A percentile compares a stretch with the other conserved stretches of the same genome.
phyloP scores from a whole-genome alignment of 2,888 invertebrate species.

The Lasius platythorax region DNA sequence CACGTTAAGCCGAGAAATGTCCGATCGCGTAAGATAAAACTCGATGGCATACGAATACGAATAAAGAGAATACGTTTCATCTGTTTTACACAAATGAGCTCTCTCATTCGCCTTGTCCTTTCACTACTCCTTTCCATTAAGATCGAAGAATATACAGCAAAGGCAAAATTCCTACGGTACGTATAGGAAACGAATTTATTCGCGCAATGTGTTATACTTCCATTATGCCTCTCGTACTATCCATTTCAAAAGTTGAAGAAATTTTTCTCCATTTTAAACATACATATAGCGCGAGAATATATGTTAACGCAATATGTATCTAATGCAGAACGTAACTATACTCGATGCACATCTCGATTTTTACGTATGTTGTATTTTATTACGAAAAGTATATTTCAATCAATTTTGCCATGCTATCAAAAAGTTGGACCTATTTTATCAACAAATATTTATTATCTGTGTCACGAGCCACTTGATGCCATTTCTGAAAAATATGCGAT shows the following conservation, averaged over 20 bases:
- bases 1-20: conserved; percentile 54
- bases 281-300: not conserved
- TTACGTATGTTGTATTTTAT: not conserved
- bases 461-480: not conserved
- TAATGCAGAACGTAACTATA: not conserved
- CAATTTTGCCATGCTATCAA: not conserved
- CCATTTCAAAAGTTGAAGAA: conserved; percentile 52
- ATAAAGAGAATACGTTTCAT: conserved; percentile 81
- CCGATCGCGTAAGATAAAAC: conserved; percentile 72
- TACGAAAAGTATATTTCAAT: not conserved
- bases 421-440: not conserved
- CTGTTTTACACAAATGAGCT: conserved; percentile 80
- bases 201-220: conserved; percentile 35
- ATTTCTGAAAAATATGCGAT: not conserved
- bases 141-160: conserved; percentile 49
- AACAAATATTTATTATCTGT: not conserved
- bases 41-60: conserved; percentile 73
- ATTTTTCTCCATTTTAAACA: conserved; percentile 41
- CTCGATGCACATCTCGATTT: not conserved
- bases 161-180: conserved; percentile 65
- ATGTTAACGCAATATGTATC: not conserved
- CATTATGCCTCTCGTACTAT: conserved; percentile 48
- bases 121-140: conserved; percentile 59
- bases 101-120: conserved; percentile 41
- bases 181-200: conserved; percentile 66